Evolutionary conservation across 2,113 vertebrate species (phyloP), one percentile per base, ranked within the genome.

Genomic region (Engraulis encrasicolus): DNA sequence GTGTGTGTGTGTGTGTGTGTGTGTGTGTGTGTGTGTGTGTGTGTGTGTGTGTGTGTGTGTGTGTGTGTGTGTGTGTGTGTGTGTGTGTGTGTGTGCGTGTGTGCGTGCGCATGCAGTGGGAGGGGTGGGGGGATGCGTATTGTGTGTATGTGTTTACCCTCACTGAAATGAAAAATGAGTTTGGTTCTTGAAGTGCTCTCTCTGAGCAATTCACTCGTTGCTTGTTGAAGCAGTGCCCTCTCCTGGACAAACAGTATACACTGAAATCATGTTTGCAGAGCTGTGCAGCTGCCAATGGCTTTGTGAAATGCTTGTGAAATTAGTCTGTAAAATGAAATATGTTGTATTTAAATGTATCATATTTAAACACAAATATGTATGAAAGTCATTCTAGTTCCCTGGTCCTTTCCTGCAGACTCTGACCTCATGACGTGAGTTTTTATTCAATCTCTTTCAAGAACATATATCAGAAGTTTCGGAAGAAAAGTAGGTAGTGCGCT

Each of bases 211-310:
- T 52, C 45, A 80, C 61, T 18, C 27, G 34, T 34, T 74, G 27
- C 38, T 80, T 90, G 79, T 77, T 82, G 40, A 81, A 82, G 89
- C 80, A 91, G 89, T 92, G 91, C 92, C 92, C 90, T 81, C 93
- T 91, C 81, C 61, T 90, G 94, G 6, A 84, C 1, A 79, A 11
- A 18, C 52, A 0, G 0, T 78, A 77, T 71, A 86, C 36, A 45
- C 87, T 91, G 6, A 17, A 34, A 36, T 2, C 58, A 66, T 66
- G 23, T 66, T 66, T 31, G 12, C 17, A 34, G 54, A 58, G 54
- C 7, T 4, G 54, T 74, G 66, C 34, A 9, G 9, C 40, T 45
- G 40, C 58, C n/a, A 27, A n/a, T 12, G 1, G 27, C 66, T 34
- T n/a, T 31, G 27, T 23, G 14, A 66, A 31, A 1, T 74, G 1